Evolutionary conservation across 2,113 vertebrate species (phyloP), one percentile per base, ranked within the genome.

Genomic region (Maccullochella peelii): DNA sequence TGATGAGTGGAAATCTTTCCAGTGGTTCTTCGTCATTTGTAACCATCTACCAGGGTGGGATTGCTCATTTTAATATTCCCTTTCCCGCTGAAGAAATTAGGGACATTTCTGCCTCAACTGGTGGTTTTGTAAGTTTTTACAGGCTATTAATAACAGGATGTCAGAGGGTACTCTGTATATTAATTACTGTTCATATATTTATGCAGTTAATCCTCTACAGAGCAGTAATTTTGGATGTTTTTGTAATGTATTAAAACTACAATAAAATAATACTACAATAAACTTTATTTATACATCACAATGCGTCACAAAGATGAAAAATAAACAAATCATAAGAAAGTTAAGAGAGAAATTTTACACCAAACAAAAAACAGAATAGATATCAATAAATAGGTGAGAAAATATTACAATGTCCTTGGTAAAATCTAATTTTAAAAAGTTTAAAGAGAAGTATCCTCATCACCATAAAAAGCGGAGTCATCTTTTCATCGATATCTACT

Each of bases 1-100:
- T 62, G 58, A 79, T 72, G 67, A 82, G 80, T 83, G 89, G 88
- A 94, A 94, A 92, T 79, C 77, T 94, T 89, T 91, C 86, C 86
- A 89, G 70, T 16, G 62, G 83, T 84, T 88, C 61, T 61, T 82
- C 76, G 52, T 87, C 90, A 91, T 91, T 92, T 86, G 73, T 88
- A 80, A 79, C 82, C 86, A 80, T 77, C 90, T 83, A 88, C 88
- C 76, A 86, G 87, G 91, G 91, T 91, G 89, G 88, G 87, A 90
- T 91, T 61, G 73, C 86, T 91, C 73, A 80, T 90, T 91, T 89
- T 61, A 88, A 89, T 82, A 90, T 86, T 81, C 44, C 68, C 63
- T 72, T 66, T 66, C 71, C 87, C 66, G 58, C 10, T 75, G 40
- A 21, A 76, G 71, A 86, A 82, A 85, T 80, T 69, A 58, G 47